These are phyloP conservation scores for Eretmochelys imbricata DNA, from an alignment of 2,113 vertebrate genomes.

Conservation along the genomic window DNA sequence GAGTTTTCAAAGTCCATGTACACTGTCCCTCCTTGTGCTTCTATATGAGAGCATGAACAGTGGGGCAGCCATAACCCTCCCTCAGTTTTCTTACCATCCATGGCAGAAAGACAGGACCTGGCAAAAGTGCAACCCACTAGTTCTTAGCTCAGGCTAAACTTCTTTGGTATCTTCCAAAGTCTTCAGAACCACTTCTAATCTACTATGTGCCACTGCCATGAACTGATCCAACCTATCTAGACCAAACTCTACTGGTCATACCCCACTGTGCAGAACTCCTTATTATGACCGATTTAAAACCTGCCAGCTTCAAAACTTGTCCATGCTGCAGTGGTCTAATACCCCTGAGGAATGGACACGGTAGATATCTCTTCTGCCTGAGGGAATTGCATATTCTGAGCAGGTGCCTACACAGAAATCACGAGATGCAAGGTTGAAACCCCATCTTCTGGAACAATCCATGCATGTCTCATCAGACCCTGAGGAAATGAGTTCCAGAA, in stretches of 20 bases:
- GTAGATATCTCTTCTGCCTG: background rate
- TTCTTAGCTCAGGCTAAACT: too few species aligned
- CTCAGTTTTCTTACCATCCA: background rate
- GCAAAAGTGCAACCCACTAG: too few species aligned
- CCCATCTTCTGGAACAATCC: background rate
- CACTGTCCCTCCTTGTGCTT: background rate
- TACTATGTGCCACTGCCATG: background rate
- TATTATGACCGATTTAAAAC: too few species aligned
- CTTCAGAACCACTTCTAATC: background rate
- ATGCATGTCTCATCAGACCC: background rate
- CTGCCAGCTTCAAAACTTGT: too few species aligned
- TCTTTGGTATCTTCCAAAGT: background rate
- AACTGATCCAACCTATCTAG: too few species aligned
- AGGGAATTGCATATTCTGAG: background rate
- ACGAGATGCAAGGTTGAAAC: background rate
- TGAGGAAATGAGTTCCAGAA: background rate
- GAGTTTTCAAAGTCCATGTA: background rate
- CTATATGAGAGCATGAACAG: background rate
- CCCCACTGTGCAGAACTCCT: too few species aligned
- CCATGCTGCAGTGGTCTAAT: too few species aligned
- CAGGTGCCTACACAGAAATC: background rate
- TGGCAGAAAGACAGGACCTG: background rate
- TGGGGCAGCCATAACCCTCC: too few species aligned
- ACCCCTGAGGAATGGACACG: background rate
- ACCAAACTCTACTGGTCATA: too few species aligned